Conservation (phyloP, 1,140 invertebrate genomes). For the Leptopilina boulardi region DNA sequence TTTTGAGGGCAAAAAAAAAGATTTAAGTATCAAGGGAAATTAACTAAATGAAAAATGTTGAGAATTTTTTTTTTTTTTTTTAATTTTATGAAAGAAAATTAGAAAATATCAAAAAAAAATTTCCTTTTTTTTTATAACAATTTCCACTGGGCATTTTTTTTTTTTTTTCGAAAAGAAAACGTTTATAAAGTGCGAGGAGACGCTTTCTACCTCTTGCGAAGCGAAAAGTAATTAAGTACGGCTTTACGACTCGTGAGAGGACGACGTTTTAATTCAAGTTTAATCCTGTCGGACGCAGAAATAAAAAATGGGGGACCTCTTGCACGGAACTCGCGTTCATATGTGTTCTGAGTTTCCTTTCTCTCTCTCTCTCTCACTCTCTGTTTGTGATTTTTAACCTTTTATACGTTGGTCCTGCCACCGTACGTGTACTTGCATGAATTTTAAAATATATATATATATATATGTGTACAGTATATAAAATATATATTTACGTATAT, state of each 20-base stretch:
- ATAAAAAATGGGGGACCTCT: conserved; percentile 25
- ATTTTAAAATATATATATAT: not conserved
- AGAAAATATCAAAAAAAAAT: too few relatives aligned
- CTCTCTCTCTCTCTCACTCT: too few relatives aligned
- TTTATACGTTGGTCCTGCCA: not conserved
- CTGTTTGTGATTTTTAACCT: not conserved
- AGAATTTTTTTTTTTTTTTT: too few relatives aligned
- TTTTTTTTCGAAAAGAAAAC: not conserved
- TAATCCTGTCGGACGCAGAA: conserved; percentile 6
- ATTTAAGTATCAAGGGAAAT: too few relatives aligned
- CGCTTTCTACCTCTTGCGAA: not conserved
- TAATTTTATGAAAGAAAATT: too few relatives aligned
- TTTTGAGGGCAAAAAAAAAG: too few relatives aligned
- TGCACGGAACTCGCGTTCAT: not conserved
- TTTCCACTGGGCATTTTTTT: not conserved
- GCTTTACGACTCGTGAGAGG: conserved; percentile 19
- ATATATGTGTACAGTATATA: too few relatives aligned
- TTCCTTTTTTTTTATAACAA: not conserved
- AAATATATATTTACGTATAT: too few relatives aligned
- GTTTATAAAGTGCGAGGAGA: conserved; percentile 24
- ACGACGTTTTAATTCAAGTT: conserved; percentile 29
- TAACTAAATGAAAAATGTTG: too few relatives aligned
- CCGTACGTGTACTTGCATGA: not conserved
- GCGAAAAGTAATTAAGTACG: conserved; percentile 24
- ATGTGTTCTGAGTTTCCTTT: not conserved